Conservation (phyloP, 2,888 invertebrate species). For the Catocala sponsa region DNA sequence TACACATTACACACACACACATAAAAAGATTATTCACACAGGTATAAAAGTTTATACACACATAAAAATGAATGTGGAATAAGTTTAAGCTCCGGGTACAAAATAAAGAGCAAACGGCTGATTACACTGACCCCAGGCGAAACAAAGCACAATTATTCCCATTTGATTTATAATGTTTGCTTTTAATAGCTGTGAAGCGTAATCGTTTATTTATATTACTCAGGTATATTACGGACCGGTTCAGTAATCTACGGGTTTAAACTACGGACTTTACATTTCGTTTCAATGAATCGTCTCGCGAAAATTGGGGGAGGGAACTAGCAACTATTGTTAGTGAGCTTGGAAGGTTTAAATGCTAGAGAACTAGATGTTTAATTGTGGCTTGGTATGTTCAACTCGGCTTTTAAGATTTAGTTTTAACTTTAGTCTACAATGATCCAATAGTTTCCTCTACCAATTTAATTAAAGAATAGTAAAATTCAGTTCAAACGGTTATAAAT, state of each 20-base stretch:
- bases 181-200: constrained; percentile 73
- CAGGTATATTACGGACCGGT: constrained; percentile 53
- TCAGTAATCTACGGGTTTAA: constrained; percentile 33
- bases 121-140: constrained; percentile 83
- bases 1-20: constrained; percentile 18
- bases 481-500: background rate
- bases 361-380: background rate
- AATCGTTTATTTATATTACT: constrained; percentile 72
- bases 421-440: background rate
- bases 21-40: constrained; percentile 4
- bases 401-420: background rate
- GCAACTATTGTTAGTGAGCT: constrained; percentile 23
- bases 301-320: constrained; percentile 26
- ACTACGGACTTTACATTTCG: constrained; percentile 36
- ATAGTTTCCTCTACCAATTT: background rate
- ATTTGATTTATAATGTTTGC: constrained; percentile 80
- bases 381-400: background rate
- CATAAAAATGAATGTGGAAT: constrained; percentile 61
- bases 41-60: constrained; percentile 11
- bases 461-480: background rate
- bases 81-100: constrained; percentile 58
- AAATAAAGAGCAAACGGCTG: constrained; percentile 73
- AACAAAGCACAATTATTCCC: constrained; percentile 81
- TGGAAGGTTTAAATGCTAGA: constrained; percentile 1
- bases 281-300: constrained; percentile 40